Conservation (phyloP, 2,888 invertebrate species). For the Cremastobaeus sp. region DNA sequence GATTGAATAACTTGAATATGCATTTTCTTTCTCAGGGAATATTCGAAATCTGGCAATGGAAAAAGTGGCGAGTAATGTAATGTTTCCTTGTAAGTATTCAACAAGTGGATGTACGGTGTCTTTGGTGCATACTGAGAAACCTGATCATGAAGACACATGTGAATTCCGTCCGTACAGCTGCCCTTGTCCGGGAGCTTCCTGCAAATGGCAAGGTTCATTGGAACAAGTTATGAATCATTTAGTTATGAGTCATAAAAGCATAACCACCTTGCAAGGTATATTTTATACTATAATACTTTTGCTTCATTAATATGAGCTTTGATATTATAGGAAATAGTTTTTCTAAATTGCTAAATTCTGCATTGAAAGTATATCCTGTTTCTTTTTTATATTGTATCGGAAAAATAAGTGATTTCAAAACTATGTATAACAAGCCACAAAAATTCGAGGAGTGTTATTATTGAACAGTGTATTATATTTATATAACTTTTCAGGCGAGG, state of each 20-base stretch:
- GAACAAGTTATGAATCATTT: constrained; percentile 99
- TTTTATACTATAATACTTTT: neutral
- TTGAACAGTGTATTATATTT: too few relatives aligned
- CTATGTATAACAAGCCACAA: too few relatives aligned
- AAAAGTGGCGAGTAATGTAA: constrained; percentile 98
- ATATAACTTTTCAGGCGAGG: constrained; percentile 89
- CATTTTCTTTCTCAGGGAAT: constrained; percentile 82
- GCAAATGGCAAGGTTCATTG: constrained; percentile 99
- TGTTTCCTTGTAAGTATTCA: constrained; percentile 99
- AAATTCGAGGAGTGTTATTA: too few relatives aligned
- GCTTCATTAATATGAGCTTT: neutral
- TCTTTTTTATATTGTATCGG: too few relatives aligned
- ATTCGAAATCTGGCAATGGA: constrained; percentile 99
- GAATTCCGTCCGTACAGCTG: constrained; percentile 99
- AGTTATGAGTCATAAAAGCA: constrained; percentile 97
- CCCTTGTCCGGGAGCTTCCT: constrained; percentile 99
- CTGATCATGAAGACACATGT: constrained; percentile 98
- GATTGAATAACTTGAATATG: too few relatives aligned
- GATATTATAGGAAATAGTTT: neutral
- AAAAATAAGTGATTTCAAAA: too few relatives aligned
- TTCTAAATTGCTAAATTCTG: too few relatives aligned
- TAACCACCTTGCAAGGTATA: constrained; percentile 95
- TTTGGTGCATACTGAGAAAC: constrained; percentile 97
- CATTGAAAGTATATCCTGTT: too few relatives aligned
- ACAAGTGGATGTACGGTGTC: constrained; percentile 96